Base-by-base conservation (phyloP, 2,113 vertebrate species). In the Nerophis ophidion region DNA sequence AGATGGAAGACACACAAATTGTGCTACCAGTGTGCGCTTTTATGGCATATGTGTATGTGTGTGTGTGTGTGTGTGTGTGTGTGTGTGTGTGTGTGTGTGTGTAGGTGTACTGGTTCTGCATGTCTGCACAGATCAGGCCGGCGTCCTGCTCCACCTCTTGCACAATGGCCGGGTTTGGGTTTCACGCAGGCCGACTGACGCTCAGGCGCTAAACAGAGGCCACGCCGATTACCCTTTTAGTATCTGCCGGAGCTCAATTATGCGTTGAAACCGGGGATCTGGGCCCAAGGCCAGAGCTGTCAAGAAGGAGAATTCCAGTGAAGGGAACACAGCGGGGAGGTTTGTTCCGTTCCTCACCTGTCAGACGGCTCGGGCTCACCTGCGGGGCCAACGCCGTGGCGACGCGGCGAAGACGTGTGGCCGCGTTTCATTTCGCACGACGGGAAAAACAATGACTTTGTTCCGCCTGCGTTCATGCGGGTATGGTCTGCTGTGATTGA, bases 131-230 rank as follows among this genome's bases (percentile, higher is more conserved):
- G 66, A 71, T 65, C 71, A 65, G 34, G 65, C 68, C 65, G 35
- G 65, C 35, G 74, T 50, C 48, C 73, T 40, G 53, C 68, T 71
- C 47, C 69, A 70, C 67, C 65, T 75, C 61, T 76, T 68, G 61
- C 81, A 74, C 75, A 78, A 61, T 81, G 72, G 69, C 70, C 70
- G 14, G 81, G 78, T 68, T 83, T 82, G 77, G 60, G 53, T 83
- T 77, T 79, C 71, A 67, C 64, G 60, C 57, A 70, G 49, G 54
- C 58, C 64, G 10, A 61, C 56, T 61, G 54, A 67, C 80, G 77
- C 68, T 83, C 65, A 77, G 76, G 70, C 82, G 77, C 63, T 77
- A 81, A 83, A 81, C 68, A 80, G 66, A 82, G 75, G 74, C 71
- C 72, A 73, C 77, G 75, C 44, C 45, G 65, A 81, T 83, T 82